These are phyloP conservation scores for Vulpes ferrilata DNA, from an alignment of 2,113 vertebrate genomes.

Conservation along the genomic window DNA sequence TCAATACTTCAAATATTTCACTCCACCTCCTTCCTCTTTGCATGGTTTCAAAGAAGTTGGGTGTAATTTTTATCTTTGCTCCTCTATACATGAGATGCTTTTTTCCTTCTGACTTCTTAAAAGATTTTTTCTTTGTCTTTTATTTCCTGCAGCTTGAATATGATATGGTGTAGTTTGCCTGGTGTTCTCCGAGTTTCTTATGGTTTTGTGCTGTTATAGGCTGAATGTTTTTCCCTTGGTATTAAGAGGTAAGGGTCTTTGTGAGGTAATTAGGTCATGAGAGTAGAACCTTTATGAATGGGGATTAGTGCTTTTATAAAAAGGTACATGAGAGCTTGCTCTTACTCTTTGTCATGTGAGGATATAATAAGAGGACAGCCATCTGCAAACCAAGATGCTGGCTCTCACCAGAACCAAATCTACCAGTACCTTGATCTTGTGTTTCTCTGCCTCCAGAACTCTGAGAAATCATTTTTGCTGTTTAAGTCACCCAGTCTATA, in stretches of 20 bases:
- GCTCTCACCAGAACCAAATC: neutral
- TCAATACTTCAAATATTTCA: neutral
- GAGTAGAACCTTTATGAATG: neutral
- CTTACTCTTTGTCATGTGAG: neutral
- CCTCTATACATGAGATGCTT: neutral
- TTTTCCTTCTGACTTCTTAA: neutral
- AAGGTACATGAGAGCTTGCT: neutral
- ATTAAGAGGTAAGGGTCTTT: neutral
- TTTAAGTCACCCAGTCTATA: neutral
- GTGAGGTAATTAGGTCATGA: neutral
- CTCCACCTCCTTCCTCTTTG: neutral
- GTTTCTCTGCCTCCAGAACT: neutral
- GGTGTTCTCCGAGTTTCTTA: neutral
- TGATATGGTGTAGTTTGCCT: neutral
- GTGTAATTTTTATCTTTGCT: neutral
- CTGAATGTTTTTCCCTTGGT: neutral
- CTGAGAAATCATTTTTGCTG: neutral
- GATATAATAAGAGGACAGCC: neutral
- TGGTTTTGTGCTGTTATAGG: neutral
- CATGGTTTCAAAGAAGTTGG: neutral
- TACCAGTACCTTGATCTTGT: neutral
- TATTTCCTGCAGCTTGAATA: neutral
- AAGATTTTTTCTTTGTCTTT: neutral
- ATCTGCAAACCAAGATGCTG: neutral
- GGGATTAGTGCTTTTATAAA: neutral